These are phyloP conservation scores for Manacus vitellinus DNA, from an alignment of 2,113 vertebrate species.

Conservation along the genomic window DNA sequence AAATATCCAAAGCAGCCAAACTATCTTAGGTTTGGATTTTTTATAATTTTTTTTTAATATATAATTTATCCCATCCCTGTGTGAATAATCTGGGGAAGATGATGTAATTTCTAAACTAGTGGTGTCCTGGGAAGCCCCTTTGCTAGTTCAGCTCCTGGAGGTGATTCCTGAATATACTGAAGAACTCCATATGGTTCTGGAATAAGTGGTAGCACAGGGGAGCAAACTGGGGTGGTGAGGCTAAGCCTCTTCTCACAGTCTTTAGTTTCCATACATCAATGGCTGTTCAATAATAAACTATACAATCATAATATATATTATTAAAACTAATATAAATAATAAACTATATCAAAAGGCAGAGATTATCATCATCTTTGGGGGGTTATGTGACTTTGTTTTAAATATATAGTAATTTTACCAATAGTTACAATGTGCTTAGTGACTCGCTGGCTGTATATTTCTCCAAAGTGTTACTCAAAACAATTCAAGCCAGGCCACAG, in stretches of 20 bases:
- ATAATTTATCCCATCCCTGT: background rate
- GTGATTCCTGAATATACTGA: background rate
- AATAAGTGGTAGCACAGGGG: background rate
- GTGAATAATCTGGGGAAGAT: background rate
- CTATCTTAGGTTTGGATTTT: background rate
- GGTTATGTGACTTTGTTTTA: background rate
- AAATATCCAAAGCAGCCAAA: background rate
- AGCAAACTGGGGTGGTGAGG: background rate
- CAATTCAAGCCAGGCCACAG: background rate
- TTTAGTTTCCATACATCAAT: background rate
- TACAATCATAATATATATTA: background rate
- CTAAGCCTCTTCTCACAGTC: background rate
- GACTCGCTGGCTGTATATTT: background rate
- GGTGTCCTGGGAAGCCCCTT: background rate
- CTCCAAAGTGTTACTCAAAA: background rate
- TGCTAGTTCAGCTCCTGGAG: background rate
- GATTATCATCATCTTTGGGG: background rate
- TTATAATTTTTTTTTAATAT: background rate
- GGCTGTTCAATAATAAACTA: background rate
- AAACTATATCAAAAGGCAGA: background rate
- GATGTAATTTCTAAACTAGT: background rate
- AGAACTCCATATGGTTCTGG: background rate
- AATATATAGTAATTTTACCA: background rate
- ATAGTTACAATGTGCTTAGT: background rate
- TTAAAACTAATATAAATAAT: background rate